Conservation (phyloP, 2,113 vertebrate genomes). For the Eptesicus fuscus region DNA sequence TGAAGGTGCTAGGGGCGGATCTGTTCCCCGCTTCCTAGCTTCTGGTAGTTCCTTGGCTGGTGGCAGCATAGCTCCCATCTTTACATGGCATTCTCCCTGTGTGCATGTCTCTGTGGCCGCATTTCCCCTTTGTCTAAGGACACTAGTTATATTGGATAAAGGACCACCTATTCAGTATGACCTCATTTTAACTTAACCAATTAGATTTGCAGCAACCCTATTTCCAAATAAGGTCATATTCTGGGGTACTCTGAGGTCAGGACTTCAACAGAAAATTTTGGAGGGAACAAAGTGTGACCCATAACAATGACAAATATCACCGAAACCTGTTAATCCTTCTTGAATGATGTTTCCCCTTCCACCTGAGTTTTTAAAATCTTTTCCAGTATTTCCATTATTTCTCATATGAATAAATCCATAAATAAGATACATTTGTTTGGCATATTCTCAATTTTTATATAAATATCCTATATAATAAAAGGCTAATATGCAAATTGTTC, state of each 20-base stretch:
- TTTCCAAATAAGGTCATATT: neutral
- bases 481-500: too few relatives aligned
- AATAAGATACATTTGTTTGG: neutral
- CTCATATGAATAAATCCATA: neutral
- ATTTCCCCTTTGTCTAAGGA: neutral
- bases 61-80: neutral
- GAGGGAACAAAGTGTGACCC: neutral
- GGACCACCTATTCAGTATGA: neutral
- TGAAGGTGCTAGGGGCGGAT: neutral
- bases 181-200: neutral
- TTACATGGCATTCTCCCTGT: neutral
- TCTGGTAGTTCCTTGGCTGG: neutral
- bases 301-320: neutral
- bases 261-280: neutral
- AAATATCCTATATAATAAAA: neutral
- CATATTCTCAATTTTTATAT: neutral
- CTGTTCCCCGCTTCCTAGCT: neutral
- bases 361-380: neutral
- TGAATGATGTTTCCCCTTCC: neutral
- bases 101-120: neutral
- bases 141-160: neutral
- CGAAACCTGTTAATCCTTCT: neutral
- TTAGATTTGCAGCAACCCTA: neutral
- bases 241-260: neutral
- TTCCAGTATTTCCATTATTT: neutral